These are phyloP conservation scores for Anagyrus pseudococci DNA, from an alignment of 2,888 invertebrate species.

Conservation along the genomic window DNA sequence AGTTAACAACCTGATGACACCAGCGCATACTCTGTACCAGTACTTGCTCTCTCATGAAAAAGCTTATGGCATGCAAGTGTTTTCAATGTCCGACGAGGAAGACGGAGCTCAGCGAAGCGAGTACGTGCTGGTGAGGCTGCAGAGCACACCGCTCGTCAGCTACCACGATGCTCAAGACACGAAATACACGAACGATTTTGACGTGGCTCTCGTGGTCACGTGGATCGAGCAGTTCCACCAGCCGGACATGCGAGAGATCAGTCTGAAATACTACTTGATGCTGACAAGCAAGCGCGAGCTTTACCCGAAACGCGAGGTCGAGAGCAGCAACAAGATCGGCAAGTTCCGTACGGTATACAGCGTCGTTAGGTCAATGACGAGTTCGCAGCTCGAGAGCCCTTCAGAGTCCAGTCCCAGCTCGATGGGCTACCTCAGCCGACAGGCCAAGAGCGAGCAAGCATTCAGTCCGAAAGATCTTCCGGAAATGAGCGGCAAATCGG, in stretches of 20 bases:
- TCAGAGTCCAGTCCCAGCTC: conserved; percentile 48
- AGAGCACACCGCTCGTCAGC: conserved; percentile 66
- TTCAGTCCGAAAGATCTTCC: conserved; percentile 12
- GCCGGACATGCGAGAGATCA: conserved; percentile 51
- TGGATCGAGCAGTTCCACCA: conserved; percentile 60
- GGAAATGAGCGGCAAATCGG: too few species aligned
- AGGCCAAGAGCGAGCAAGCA: conserved; percentile 40
- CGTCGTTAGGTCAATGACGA: conserved; percentile 51
- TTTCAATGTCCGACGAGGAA: conserved; percentile 65
- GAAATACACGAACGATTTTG: conserved; percentile 71
- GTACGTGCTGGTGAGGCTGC: conserved; percentile 70
- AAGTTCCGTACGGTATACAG: conserved; percentile 69
- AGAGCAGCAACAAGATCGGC: conserved; percentile 66
- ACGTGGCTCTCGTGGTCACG: conserved; percentile 72
- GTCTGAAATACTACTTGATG: conserved; percentile 57
- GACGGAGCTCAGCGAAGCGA: conserved; percentile 62
- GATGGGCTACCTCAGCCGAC: conserved; percentile 37
- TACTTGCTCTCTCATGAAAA: conserved; percentile 74
- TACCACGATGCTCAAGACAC: conserved; percentile 68
- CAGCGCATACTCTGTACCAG: conserved; percentile 72
- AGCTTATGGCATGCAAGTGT: conserved; percentile 72
- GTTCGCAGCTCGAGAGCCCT: conserved; percentile 49
- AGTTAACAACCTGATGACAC: conserved; percentile 68
- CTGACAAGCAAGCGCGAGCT: conserved; percentile 63
- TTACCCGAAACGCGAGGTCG: conserved; percentile 69